phyloP scores from a whole-genome alignment of 2,113 vertebrate genomes.

The Colaptes auratus region DNA sequence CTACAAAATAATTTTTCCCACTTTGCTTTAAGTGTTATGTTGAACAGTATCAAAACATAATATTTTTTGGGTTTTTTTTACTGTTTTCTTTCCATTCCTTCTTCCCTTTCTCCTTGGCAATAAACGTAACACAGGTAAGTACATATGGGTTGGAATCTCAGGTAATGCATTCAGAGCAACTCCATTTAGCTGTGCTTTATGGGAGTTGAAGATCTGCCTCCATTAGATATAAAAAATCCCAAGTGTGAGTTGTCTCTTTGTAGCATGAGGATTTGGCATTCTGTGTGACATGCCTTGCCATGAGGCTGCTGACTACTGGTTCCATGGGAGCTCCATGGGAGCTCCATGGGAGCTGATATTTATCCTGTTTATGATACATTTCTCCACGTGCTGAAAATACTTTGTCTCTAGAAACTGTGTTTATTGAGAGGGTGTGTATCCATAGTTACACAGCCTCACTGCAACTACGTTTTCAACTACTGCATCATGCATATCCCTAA shows the following conservation, averaged over 20 bases:
- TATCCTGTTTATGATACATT: neutral
- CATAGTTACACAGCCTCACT: neutral
- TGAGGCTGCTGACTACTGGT: neutral
- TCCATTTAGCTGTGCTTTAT: neutral
- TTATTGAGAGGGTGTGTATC: neutral
- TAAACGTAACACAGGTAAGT: neutral
- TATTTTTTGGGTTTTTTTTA: accelerated
- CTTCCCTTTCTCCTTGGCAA: neutral
- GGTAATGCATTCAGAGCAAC: neutral
- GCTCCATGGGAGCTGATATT: neutral
- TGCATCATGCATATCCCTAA: neutral
- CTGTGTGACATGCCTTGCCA: neutral
- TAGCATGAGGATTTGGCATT: neutral
- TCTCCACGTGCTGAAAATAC: neutral
- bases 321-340: neutral
- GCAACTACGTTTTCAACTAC: neutral
- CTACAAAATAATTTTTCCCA: neutral
- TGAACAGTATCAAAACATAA: neutral
- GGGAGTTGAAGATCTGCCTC: neutral
- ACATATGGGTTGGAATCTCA: too few species aligned
- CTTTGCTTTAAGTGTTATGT: neutral
- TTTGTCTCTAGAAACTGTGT: neutral
- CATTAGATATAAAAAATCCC: neutral
- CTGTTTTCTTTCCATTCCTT: neutral
- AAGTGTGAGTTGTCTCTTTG: neutral